A percentile compares a stretch with the other conserved stretches of the same genome.
These are phyloP conservation scores for Pipistrellus kuhlii DNA, from an alignment of 2,797 vertebrate species.

Conservation along the genomic window DNA sequence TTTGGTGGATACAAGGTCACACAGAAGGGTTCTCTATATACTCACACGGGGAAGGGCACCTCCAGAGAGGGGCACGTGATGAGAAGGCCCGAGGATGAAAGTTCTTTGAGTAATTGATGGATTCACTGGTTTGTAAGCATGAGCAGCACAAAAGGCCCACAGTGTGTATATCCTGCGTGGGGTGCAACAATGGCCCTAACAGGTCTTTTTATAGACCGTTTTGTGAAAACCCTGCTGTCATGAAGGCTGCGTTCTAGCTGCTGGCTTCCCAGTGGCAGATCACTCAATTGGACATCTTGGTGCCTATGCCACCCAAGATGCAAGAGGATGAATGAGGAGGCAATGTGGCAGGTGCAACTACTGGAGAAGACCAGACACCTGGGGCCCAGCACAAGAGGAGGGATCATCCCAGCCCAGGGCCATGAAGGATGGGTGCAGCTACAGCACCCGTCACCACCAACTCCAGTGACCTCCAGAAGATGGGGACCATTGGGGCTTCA, in stretches of 20 bases:
- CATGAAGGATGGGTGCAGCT: not conserved
- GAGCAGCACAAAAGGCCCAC: not conserved
- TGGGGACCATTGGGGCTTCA: not conserved
- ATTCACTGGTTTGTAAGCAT: not conserved
- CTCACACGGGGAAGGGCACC: no score
- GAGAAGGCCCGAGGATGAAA: not conserved
- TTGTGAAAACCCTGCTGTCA: not conserved
- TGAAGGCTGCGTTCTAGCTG: not conserved
- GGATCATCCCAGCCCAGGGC: not conserved
- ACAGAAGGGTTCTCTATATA: not conserved
- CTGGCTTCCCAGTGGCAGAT: not conserved
- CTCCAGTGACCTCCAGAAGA: fast-evolving
- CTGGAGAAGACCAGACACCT: not conserved
- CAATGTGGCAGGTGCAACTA: not conserved
- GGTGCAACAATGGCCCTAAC: no score
- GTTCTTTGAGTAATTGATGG: not conserved
- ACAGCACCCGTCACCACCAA: no score
- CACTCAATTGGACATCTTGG: not conserved
- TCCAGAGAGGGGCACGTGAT: not conserved
- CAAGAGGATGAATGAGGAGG: not conserved
- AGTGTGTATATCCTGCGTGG: not conserved
- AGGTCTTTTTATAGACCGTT: not conserved
- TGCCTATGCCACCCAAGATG: not conserved
- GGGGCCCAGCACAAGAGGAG: not conserved
- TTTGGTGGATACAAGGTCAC: no score